A percentile compares a stretch with the other conserved stretches of the same genome.
phyloP scores from a whole-genome alignment of 2,888 invertebrate species.

The Oxyteleia sp. region DNA sequence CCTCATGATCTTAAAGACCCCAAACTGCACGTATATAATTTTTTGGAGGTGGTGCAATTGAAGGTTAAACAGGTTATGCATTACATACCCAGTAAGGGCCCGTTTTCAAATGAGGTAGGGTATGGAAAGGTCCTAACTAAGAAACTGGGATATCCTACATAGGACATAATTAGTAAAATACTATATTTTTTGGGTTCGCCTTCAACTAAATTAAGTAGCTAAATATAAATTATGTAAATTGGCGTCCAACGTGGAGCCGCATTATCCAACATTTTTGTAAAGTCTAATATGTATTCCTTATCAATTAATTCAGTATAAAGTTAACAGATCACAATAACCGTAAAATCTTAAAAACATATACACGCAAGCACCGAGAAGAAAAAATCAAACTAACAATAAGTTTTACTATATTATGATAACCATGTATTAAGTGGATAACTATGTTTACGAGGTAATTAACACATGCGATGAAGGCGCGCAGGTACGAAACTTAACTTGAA shows the following conservation, averaged over 20 bases:
- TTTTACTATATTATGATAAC: slow-evolving; percentile 56
- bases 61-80: too few species aligned
- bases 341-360: slow-evolving; percentile 34
- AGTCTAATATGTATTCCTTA: slow-evolving; percentile 22
- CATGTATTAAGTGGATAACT: slow-evolving; percentile 61
- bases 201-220: slow-evolving; percentile 45
- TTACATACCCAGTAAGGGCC: too few species aligned
- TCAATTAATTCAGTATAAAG: slow-evolving; percentile 35
- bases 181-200: too few species aligned
- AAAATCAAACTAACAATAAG: slow-evolving; percentile 32
- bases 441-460: slow-evolving; percentile 68
- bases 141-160: too few species aligned
- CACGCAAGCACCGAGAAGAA: neutral
- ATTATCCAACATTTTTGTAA: slow-evolving; percentile 8
- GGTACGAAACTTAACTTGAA: slow-evolving; percentile 58
- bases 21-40: too few species aligned
- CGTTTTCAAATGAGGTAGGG: too few species aligned
- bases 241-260: slow-evolving; percentile 31
- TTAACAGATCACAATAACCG: slow-evolving; percentile 33
- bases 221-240: slow-evolving; percentile 44
- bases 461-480: slow-evolving; percentile 53
- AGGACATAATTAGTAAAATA: too few species aligned
- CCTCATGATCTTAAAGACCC: too few species aligned
- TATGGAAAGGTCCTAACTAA: too few species aligned
- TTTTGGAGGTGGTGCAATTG: too few species aligned